These are phyloP conservation scores for Tenodera sinensis DNA, from an alignment of 2,888 invertebrate genomes.

Conservation along the genomic window DNA sequence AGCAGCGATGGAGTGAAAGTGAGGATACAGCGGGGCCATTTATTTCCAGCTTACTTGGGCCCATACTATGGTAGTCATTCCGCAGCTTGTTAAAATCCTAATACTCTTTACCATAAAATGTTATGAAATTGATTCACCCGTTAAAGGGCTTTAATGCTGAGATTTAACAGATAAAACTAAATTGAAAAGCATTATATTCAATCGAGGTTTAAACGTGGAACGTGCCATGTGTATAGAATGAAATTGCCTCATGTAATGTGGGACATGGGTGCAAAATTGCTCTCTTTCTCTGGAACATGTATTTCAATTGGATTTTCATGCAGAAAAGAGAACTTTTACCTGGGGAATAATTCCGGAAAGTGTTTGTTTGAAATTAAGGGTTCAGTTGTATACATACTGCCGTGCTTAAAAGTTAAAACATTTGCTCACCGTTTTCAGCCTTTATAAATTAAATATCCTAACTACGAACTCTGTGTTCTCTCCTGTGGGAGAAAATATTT, in stretches of 20 bases:
- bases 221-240: not conserved
- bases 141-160: not conserved
- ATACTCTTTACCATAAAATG: not conserved
- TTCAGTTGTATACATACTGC: not conserved
- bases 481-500: not conserved
- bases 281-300: not conserved
- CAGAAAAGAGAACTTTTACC: not conserved
- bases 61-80: too few species aligned
- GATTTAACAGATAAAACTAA: not conserved
- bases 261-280: not conserved
- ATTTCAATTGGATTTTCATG: not conserved
- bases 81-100: not conserved
- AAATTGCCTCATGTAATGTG: not conserved
- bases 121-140: not conserved
- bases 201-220: not conserved
- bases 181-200: not conserved
- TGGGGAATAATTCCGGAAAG: not conserved
- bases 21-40: too few species aligned
- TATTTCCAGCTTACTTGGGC: too few species aligned
- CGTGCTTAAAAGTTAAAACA: not conserved
- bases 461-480: not conserved
- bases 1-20: too few species aligned
- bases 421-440: not conserved
- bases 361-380: not conserved
- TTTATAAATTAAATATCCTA: not conserved